Percentiles rank a stretch among this genome's conserved stretches.
phyloP scores from a whole-genome alignment of 1,140 invertebrate genomes.

The Drosophila micromelanica region DNA sequence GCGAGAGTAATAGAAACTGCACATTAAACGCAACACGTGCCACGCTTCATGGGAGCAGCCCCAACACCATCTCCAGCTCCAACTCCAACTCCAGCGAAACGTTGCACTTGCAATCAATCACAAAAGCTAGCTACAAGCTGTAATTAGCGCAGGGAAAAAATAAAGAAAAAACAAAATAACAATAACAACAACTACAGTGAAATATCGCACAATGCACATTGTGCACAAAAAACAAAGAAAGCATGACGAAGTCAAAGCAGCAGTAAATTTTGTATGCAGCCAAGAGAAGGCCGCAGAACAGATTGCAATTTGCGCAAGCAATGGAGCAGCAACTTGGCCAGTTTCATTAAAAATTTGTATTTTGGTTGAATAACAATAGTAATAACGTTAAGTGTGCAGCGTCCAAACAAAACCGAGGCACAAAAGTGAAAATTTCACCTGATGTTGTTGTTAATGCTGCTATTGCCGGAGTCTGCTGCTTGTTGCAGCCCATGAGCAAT shows the following conservation, averaged over 20 bases:
- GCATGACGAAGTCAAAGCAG: constrained; percentile 64
- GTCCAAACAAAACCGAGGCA: constrained; percentile 46
- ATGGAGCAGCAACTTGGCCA: constrained; percentile 78
- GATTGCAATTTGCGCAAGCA: constrained; percentile 75
- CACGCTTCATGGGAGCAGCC: constrained; percentile 78
- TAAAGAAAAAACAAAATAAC: constrained; percentile 27
- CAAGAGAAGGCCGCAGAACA: constrained; percentile 68
- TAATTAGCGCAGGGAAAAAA: constrained; percentile 80
- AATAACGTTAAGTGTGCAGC: constrained; percentile 62
- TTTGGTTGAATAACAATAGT: constrained; percentile 82
- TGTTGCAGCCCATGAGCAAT: constrained; percentile 43
- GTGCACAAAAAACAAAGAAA: constrained; percentile 75
- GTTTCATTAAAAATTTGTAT: constrained; percentile 76
- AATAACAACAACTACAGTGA: constrained; percentile 47
- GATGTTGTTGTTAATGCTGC: constrained; percentile 14
- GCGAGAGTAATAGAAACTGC: constrained; percentile 82
- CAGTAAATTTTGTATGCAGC: constrained; percentile 32
- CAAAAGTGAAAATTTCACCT: constrained; percentile 74
- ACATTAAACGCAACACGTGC: constrained; percentile 81
- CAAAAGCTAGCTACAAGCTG: constrained; percentile 58
- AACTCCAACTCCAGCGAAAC: constrained; percentile 44
- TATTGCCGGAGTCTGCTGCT: background rate
- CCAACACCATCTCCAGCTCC: constrained; percentile 21
- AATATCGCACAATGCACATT: constrained; percentile 75
- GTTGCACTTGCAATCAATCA: constrained; percentile 78